These are phyloP conservation scores for Drosophila subsilvestris DNA, from an alignment of 2,888 invertebrate species.

Conservation along the genomic window DNA sequence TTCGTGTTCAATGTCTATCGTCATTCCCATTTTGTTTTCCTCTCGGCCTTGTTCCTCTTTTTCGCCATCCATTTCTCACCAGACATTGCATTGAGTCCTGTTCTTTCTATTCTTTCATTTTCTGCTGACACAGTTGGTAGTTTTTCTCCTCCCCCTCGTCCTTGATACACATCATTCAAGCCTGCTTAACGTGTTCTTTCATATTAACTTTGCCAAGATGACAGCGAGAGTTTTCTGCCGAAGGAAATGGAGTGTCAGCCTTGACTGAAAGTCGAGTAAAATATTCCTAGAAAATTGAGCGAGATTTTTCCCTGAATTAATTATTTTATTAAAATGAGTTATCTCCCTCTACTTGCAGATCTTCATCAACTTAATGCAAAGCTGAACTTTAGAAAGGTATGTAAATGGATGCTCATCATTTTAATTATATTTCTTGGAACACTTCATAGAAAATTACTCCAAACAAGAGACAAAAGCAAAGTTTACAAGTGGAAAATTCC, in stretches of 20 bases:
- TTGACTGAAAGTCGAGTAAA: background rate
- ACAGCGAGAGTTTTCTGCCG: slow-evolving; percentile 23
- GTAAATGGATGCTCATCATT: slow-evolving; percentile 11
- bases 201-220: slow-evolving; percentile 45
- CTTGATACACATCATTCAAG: slow-evolving; percentile 56
- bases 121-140: slow-evolving; percentile 53
- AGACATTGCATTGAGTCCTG: slow-evolving; percentile 36
- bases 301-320: slow-evolving; percentile 17
- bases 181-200: slow-evolving; percentile 62
- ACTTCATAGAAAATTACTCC: background rate
- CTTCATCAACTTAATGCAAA: background rate
- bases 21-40: slow-evolving; percentile 57
- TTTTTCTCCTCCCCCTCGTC: slow-evolving; percentile 24
- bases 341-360: slow-evolving; percentile 44
- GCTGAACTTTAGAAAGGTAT: slow-evolving; percentile 39
- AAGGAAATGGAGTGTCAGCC: slow-evolving; percentile 19
- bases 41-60: slow-evolving; percentile 15
- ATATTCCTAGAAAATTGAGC: background rate
- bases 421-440: background rate
- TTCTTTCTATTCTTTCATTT: slow-evolving; percentile 25
- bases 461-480: background rate
- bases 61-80: slow-evolving; percentile 1
- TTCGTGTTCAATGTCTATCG: slow-evolving; percentile 74
- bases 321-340: slow-evolving; percentile 33
- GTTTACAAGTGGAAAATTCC: background rate